Base-by-base conservation (phyloP, 2,888 invertebrate genomes). In the Myathropa florea region DNA sequence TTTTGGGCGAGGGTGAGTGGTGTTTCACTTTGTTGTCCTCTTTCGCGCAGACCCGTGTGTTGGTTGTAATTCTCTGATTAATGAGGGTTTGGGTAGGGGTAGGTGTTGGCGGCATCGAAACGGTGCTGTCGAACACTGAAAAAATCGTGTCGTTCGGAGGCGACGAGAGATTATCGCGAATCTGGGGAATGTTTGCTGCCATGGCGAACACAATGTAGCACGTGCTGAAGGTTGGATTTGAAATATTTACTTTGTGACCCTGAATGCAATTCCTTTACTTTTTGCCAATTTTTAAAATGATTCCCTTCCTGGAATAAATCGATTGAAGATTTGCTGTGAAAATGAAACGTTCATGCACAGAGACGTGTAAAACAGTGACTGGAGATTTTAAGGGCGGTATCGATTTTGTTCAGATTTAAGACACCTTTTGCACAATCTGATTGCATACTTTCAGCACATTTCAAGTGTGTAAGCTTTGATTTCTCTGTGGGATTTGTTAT, bases 31-130 rank as follows among this genome's bases (percentile, higher is more conserved):
- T 46, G 21, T 73, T 59, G 12, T 67, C 53, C 6, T 23, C 33
- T 23, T 12, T 10, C 61, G 18, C 46, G 46, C 46, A n/a, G 46
- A 46, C 18, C 10, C 18, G 72, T 59, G 80, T 65, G 65, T 26
- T 78, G 64, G 63, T 53, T 75, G 80, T 80, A 76, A 76, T 80
- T 73, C 78, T 61, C 59, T 83, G 73, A 83, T 83, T 73, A 83
- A 78, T 60, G 60, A 23, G 39, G 46, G 46, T 18, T 1, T 46
- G 18, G 18, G 46, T 4, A 30, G 28, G 4, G 30, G 57, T 18
- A 65, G 67, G 76, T 77, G 57, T 70, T 60, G 65, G 46, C n/a
- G 24, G 30, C 67, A 60, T 78, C 65, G 61, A 57, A 57, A 71
- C 59, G 26, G 57, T 76, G 71, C 75, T 84, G 76, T 80, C 46